These are phyloP conservation scores for Leptura quadrifasciata DNA, from an alignment of 2,888 invertebrate species.

Conservation along the genomic window DNA sequence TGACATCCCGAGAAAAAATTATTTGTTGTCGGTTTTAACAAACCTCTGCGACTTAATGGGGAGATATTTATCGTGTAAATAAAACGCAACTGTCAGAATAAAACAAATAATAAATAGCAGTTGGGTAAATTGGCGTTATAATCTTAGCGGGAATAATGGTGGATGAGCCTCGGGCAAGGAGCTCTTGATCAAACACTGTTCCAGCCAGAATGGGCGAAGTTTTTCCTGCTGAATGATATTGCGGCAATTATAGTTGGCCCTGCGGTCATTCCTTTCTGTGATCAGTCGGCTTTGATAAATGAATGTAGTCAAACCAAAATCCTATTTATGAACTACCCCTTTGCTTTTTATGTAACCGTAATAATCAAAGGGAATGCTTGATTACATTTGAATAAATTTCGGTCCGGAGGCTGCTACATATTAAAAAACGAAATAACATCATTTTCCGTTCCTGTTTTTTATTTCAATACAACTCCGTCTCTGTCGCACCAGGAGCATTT, in stretches of 20 bases:
- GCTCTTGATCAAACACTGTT: slow-evolving; percentile 44
- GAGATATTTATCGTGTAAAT: slow-evolving; percentile 32
- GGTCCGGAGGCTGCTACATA: slow-evolving; percentile 5
- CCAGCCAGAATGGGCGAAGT: slow-evolving; percentile 36
- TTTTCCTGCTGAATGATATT: slow-evolving; percentile 53
- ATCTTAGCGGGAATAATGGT: slow-evolving; percentile 32
- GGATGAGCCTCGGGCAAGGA: slow-evolving; percentile 25
- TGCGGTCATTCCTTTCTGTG: slow-evolving; percentile 53
- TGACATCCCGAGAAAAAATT: background rate
- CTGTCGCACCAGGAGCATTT: background rate
- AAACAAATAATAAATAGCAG: slow-evolving; percentile 18
- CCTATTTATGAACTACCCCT: slow-evolving; percentile 53
- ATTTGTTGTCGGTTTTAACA: background rate
- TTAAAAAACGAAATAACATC: slow-evolving; percentile 4
- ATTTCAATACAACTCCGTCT: background rate
- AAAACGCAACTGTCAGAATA: slow-evolving; percentile 28
- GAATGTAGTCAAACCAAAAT: slow-evolving; percentile 46
- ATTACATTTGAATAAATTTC: slow-evolving; percentile 33
- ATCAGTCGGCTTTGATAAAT: slow-evolving; percentile 60
- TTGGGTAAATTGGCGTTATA: slow-evolving; percentile 36
- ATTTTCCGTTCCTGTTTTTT: background rate
- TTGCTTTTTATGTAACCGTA: slow-evolving; percentile 46
- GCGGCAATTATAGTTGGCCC: slow-evolving; percentile 57
- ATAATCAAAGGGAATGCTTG: slow-evolving; percentile 48
- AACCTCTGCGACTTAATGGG: slow-evolving; percentile 1